A percentile compares a stretch with the other conserved stretches of the same genome.
Conservation (phyloP, 2,797 vertebrate species). For the Pteronotus mesoamericanus region DNA sequence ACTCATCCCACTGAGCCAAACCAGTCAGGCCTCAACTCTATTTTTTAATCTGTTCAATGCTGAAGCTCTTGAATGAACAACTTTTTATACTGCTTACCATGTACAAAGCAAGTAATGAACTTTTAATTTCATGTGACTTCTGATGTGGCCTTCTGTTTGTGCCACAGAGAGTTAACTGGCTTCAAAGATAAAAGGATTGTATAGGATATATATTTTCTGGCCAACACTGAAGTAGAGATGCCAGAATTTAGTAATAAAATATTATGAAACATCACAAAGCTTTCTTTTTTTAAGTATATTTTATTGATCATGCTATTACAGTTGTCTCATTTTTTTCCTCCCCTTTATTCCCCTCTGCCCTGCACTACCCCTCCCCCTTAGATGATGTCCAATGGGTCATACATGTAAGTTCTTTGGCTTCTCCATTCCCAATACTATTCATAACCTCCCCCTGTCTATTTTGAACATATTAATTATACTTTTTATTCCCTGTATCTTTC, state of each 20-base stretch:
- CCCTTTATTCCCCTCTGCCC: too few relatives aligned
- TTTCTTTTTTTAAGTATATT: too few relatives aligned
- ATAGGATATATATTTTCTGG: not conserved
- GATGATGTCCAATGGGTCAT: too few relatives aligned
- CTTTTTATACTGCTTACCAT: not conserved
- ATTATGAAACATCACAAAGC: not conserved
- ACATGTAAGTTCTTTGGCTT: too few relatives aligned
- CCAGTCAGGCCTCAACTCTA: not conserved
- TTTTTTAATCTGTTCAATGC: slow-evolving; percentile 1
- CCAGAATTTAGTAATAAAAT: not conserved
- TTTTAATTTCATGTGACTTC: slow-evolving; percentile 22
- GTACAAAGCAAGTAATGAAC: not conserved
- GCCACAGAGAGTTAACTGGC: not conserved
- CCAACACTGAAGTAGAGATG: not conserved
- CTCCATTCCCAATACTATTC: too few relatives aligned
- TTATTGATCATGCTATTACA: too few relatives aligned
- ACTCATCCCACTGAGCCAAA: not conserved
- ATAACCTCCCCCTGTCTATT: too few relatives aligned
- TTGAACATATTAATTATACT: too few relatives aligned
- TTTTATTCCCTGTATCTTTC: too few relatives aligned
- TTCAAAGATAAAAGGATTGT: not conserved
- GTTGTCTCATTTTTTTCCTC: too few relatives aligned
- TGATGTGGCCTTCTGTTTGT: not conserved
- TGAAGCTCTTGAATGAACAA: not conserved
- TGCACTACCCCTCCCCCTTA: too few relatives aligned